These are phyloP conservation scores for Hippoglossus stenolepis DNA, from an alignment of 2,113 vertebrate species.

Conservation along the genomic window DNA sequence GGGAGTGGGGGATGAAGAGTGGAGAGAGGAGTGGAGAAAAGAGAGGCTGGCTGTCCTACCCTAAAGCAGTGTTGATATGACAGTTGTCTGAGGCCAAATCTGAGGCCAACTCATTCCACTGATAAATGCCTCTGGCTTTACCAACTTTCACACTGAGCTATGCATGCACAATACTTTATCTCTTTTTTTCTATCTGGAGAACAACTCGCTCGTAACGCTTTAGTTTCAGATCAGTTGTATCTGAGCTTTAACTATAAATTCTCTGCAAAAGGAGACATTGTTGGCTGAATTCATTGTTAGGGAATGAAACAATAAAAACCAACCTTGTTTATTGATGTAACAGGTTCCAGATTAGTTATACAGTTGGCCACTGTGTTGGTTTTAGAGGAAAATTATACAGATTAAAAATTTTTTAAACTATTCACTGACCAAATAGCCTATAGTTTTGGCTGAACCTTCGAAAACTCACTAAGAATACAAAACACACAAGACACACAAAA, in stretches of 20 bases:
- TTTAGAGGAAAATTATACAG: neutral
- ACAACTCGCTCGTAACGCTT: conserved; percentile 29
- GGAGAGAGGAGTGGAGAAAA: conserved; percentile 6
- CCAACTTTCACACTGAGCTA: conserved; percentile 62
- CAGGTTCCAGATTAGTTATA: neutral
- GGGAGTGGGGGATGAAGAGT: conserved; percentile 27
- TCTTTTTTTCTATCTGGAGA: conserved; percentile 12
- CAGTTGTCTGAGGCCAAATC: conserved; percentile 68
- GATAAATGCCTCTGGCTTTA: conserved; percentile 71
- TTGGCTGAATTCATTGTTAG: conserved; percentile 17
- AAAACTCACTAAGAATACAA: neutral
- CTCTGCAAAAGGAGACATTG: conserved; percentile 17
- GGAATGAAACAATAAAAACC: neutral
- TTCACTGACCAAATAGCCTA: neutral
- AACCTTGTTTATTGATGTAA: neutral
- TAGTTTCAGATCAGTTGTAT: conserved; percentile 45
- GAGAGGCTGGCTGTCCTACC: conserved; percentile 52
- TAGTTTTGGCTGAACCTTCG: neutral
- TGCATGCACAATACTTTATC: conserved; percentile 29
- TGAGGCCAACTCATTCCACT: conserved; percentile 68
- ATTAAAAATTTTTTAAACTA: neutral
- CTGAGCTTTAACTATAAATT: conserved; percentile 20
- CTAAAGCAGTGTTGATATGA: conserved; percentile 64
- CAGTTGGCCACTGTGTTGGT: neutral
- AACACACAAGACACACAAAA: too few species aligned